phyloP scores from a whole-genome alignment of 2,797 vertebrate species.

The Clarias platycephalus region DNA sequence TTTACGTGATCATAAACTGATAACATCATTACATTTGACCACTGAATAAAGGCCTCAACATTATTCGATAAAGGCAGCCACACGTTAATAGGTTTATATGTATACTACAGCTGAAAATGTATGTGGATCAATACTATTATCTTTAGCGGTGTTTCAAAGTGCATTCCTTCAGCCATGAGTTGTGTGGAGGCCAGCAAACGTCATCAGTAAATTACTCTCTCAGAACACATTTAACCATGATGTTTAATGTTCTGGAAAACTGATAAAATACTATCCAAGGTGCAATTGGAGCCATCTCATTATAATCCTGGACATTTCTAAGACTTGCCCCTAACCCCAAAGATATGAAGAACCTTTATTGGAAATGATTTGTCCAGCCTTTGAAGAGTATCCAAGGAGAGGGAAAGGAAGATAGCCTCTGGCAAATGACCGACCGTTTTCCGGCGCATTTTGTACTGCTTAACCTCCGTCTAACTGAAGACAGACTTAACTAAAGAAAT shows the following conservation, averaged over 20 bases:
- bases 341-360: conserved; percentile 42
- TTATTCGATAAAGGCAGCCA: not conserved
- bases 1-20: not conserved
- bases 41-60: not conserved
- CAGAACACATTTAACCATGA: not conserved
- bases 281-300: conserved; percentile 5
- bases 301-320: conserved; percentile 30
- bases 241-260: conserved; percentile 7
- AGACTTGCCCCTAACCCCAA: conserved; percentile 11
- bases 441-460: conserved; percentile 67
- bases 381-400: conserved; percentile 83
- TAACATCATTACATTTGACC: not conserved
- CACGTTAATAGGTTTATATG: not conserved
- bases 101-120: not conserved
- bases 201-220: not conserved
- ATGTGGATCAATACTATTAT: not conserved
- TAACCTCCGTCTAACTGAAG: conserved; percentile 8
- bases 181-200: not conserved
- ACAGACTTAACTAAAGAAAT: conserved; percentile 5
- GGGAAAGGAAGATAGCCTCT: conserved; percentile 57
- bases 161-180: not conserved
- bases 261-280: conserved; percentile 5
- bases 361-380: conserved; percentile 76
- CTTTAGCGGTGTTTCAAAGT: not conserved
- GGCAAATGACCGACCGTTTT: conserved; percentile 79